Base-by-base conservation (phyloP, 2,888 invertebrate species). In the Hirtodrosophila duncani region DNA sequence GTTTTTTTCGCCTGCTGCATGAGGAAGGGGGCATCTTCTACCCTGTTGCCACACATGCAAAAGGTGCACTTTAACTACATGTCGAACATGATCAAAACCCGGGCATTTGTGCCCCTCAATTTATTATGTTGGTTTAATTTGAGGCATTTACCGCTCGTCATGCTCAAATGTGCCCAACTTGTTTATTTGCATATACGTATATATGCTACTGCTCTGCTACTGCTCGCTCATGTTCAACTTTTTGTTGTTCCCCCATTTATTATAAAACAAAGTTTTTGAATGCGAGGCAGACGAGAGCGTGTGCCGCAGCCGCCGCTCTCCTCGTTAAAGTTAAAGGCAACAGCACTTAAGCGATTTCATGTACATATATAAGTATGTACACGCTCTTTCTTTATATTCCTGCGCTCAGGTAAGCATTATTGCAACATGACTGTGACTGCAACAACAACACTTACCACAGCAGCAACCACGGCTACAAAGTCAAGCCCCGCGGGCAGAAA, bases 381-480 rank as follows among this genome's bases (percentile, higher is more conserved):
- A 31, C 30, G 31, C 42, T 26, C 26, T 42, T 49, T 31, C 45
- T 51, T 38, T 56, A 36, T 27, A 23, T 29, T 57, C 41, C 62
- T 62, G 67, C 57, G 78, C 74, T 70, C 74, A 74, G 74, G 74
- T 78, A 52, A 70, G 70, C 74, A 67, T 67, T 72, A 70, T 74
- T 61, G 70, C 65, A 63, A 78, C 65, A 70, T 63, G 53, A 68
- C 58, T 62, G 63, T 53, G 41, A 36, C 70, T 50, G 44, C 50
- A 51, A 45, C 48, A 44, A 33, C 38, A 46, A 43, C 52, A 37
- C n/a, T n/a, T n/a, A 23, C 52, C 34, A 41, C 41, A 43, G 38
- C 49, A 26, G 24, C 51, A 38, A 33, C 20, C 9, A 42, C 10
- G 7, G 36, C 23, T 33, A 31, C 41, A 30, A 34, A 37, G 3